Percentiles rank a stretch among this genome's conserved stretches.
Evolutionary conservation across 2,113 vertebrate genomes (phyloP).

Genomic region (Notarius lentiginosus): DNA sequence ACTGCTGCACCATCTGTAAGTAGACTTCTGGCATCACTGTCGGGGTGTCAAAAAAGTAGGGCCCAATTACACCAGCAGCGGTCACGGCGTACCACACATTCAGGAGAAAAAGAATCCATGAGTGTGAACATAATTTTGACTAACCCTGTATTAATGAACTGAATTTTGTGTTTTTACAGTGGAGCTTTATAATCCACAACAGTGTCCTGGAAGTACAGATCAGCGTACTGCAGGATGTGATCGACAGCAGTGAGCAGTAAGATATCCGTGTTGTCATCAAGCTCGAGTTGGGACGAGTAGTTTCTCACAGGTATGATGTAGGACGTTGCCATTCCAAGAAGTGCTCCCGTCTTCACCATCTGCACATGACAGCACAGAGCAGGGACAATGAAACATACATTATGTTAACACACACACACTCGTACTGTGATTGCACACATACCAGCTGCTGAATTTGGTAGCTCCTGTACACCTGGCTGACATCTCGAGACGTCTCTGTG

Average conservation of each 20-base stretch:
- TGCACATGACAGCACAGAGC: constrained; percentile 43
- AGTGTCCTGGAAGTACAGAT: constrained; percentile 64
- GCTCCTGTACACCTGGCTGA: constrained; percentile 63
- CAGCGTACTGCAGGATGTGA: constrained; percentile 69
- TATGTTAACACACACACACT: not conserved
- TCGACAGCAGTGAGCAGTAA: constrained; percentile 69
- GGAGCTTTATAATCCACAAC: not conserved
- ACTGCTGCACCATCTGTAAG: too few species aligned
- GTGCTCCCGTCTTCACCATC: constrained; percentile 60
- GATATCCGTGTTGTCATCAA: constrained; percentile 62
- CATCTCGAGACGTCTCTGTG: constrained; percentile 47
- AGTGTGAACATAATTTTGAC: too few species aligned
- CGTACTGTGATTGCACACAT: not conserved
- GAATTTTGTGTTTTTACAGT: not conserved
- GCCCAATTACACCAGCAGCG: too few species aligned
- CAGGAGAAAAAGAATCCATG: not conserved
- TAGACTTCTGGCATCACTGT: too few species aligned
- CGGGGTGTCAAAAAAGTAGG: too few species aligned
- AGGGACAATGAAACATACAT: not conserved
- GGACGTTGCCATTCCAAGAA: constrained; percentile 70
- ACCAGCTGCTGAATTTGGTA: constrained; percentile 50
- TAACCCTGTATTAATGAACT: not conserved
- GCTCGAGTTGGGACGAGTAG: constrained; percentile 65
- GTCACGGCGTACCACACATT: too few species aligned
- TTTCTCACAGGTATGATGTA: constrained; percentile 73